phyloP scores from a whole-genome alignment of 2,888 invertebrate genomes.

The Chaitophorus viminalis region DNA sequence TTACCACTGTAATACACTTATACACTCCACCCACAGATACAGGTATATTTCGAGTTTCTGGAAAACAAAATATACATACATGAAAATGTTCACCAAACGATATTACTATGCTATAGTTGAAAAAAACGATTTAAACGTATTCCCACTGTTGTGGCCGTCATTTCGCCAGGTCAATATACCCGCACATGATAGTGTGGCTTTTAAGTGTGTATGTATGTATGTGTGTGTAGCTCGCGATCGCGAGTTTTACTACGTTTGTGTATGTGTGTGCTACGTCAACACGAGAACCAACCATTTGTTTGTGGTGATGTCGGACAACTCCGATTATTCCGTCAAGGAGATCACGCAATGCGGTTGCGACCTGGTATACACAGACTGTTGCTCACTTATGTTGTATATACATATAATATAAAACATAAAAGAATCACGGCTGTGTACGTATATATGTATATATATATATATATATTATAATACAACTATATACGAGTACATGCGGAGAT shows the following conservation, averaged over 20 bases:
- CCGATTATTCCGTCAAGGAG: conserved; percentile 62
- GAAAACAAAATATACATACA: not conserved
- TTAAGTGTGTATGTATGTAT: conserved; percentile 9
- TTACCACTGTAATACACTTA: not conserved
- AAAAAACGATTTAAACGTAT: conserved; percentile 30
- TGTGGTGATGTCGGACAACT: conserved; percentile 56
- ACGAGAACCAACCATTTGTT: conserved; percentile 56
- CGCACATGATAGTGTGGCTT: conserved; percentile 26
- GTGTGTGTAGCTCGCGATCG: conserved; percentile 14
- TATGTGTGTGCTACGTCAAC: conserved; percentile 35
- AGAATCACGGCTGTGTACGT: not conserved
- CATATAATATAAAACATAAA: not conserved
- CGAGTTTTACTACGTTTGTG: not conserved
- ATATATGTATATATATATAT: not conserved
- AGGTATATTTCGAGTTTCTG: not conserved
- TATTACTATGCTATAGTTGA: not conserved
- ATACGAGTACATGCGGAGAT: not conserved
- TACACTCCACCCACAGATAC: too few relatives aligned
- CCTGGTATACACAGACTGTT: conserved; percentile 38
- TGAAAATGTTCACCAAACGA: not conserved
- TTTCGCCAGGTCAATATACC: conserved; percentile 44
- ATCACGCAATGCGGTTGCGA: conserved; percentile 59
- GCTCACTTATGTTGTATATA: conserved; percentile 5
- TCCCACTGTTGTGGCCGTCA: conserved; percentile 41
- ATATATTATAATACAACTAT: not conserved